Percentiles rank a stretch among this genome's conserved stretches.
Conservation (phyloP, 1,140 invertebrate species). For the Glomeris maerens region DNA sequence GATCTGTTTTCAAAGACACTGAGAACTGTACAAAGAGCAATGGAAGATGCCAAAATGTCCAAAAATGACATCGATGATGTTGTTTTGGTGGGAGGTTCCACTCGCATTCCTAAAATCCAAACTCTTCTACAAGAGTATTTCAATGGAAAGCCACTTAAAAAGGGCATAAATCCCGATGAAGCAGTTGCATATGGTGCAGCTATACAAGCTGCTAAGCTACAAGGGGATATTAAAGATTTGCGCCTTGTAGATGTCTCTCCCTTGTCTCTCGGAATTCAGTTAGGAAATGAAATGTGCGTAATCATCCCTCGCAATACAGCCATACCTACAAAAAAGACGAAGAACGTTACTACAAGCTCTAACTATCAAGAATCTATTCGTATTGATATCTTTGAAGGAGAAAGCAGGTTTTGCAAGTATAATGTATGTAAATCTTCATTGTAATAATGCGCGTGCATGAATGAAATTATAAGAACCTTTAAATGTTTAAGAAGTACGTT, state of each 20-base stretch:
- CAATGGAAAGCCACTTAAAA: slow-evolving; percentile 16
- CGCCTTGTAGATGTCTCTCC: slow-evolving; percentile 7
- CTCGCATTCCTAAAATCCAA: slow-evolving; percentile 21
- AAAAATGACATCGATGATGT: slow-evolving; percentile 17
- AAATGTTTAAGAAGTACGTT: neutral
- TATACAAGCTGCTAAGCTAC: slow-evolving; percentile 23
- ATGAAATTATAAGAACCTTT: slow-evolving; percentile 7
- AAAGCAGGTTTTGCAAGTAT: slow-evolving; percentile 41
- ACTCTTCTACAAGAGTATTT: slow-evolving; percentile 18
- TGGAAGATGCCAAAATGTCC: slow-evolving; percentile 16
- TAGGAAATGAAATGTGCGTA: slow-evolving; percentile 37
- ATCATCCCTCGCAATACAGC: slow-evolving; percentile 41
- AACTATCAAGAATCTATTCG: slow-evolving; percentile 37
- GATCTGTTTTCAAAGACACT: slow-evolving; percentile 15
- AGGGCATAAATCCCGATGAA: slow-evolving; percentile 31
- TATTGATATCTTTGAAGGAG: slow-evolving; percentile 39
- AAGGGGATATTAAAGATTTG: neutral
- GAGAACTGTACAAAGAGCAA: slow-evolving; percentile 11
- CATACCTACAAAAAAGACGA: slow-evolving; percentile 38
- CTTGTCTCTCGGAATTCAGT: slow-evolving; percentile 8
- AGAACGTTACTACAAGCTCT: slow-evolving; percentile 39
- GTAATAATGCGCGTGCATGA: no score
- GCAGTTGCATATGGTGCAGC: slow-evolving; percentile 33
- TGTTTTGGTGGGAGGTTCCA: slow-evolving; percentile 22
- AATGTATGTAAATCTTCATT: no score